Conservation (phyloP, 1,140 invertebrate genomes). For the Zaprionus vittiger region DNA sequence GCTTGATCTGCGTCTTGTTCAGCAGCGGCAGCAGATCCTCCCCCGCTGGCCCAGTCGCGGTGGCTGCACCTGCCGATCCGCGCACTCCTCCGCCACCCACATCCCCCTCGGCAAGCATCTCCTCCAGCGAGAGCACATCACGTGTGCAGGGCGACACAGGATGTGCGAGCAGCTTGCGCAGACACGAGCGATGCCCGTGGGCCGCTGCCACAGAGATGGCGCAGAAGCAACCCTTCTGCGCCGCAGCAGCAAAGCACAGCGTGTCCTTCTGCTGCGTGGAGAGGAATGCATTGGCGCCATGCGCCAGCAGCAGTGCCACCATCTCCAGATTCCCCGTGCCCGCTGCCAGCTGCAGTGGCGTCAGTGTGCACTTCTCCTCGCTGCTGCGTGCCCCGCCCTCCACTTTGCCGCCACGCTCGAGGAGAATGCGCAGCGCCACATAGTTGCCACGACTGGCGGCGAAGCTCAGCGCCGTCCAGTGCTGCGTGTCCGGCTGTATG, state of each 20-base stretch:
- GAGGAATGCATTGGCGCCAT: conserved; percentile 94
- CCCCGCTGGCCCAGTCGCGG: conserved; percentile 31
- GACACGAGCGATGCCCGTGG: conserved; percentile 91
- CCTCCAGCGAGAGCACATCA: conserved; percentile 93
- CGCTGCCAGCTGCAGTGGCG: conserved; percentile 93
- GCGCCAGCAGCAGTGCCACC: conserved; percentile 90
- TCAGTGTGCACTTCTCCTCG: conserved; percentile 94
- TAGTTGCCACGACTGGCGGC: conserved; percentile 87
- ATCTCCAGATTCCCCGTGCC: conserved; percentile 93
- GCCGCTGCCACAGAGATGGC: conserved; percentile 94
- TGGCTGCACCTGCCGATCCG: neutral
- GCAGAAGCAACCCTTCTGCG: conserved; percentile 93
- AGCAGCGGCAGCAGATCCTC: conserved; percentile 85
- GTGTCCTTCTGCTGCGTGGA: conserved; percentile 93
- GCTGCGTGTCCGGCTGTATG: conserved; percentile 89
- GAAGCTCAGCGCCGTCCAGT: conserved; percentile 92
- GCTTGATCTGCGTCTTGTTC: conserved; percentile 93
- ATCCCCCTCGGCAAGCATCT: conserved; percentile 94
- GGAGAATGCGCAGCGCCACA: conserved; percentile 86
- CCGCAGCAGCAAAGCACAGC: conserved; percentile 92
- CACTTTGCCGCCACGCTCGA: conserved; percentile 92
- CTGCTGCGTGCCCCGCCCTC: conserved; percentile 92
- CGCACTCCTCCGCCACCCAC: conserved; percentile 47
- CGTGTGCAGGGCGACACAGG: conserved; percentile 88
- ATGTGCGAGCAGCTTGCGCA: conserved; percentile 92